These are phyloP conservation scores for Lamprotornis superbus DNA, from an alignment of 2,113 vertebrate species.

Conservation along the genomic window DNA sequence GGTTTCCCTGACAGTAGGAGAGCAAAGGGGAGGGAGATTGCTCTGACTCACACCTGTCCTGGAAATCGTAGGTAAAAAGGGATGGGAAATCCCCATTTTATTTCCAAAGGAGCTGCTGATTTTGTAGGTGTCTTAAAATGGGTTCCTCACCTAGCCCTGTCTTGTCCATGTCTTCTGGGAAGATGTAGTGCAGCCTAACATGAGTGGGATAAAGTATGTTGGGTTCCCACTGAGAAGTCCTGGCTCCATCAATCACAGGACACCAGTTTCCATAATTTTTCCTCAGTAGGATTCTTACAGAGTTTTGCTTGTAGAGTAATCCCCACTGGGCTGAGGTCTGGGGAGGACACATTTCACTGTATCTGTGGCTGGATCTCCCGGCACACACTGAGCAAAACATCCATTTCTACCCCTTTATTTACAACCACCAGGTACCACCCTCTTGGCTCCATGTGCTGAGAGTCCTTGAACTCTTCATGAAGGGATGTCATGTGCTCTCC, in stretches of 20 bases:
- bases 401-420: neutral
- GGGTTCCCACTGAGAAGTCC: neutral
- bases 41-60: neutral
- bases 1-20: neutral
- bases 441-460: neutral
- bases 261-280: neutral
- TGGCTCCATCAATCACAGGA: neutral
- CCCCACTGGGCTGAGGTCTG: rapidly evolving
- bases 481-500: neutral
- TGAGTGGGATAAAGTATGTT: rapidly evolving
- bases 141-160: neutral
- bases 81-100: neutral
- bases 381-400: neutral
- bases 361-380: neutral
- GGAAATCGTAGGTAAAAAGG: neutral
- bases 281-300: neutral
- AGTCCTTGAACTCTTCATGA: neutral
- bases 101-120: neutral
- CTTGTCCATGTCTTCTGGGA: neutral
- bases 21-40: neutral
- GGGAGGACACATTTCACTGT: neutral
- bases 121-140: neutral
- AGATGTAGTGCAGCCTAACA: neutral
- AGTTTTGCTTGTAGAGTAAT: neutral
- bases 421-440: neutral